These are phyloP conservation scores for Fregata magnificens DNA, from an alignment of 2,113 vertebrate species.

Conservation along the genomic window DNA sequence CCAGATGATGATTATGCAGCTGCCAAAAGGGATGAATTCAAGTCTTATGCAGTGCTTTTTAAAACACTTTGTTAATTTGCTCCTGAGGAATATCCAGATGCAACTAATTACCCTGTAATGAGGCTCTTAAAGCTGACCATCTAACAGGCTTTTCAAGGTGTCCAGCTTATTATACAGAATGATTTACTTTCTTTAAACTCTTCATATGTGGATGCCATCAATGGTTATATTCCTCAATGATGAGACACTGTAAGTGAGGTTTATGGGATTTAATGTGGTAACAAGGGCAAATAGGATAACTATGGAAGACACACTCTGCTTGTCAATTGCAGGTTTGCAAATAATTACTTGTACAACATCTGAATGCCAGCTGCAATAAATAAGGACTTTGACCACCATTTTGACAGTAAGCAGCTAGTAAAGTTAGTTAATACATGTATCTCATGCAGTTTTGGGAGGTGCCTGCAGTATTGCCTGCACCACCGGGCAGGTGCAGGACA, in stretches of 20 bases:
- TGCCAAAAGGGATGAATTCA: not conserved
- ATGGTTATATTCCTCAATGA: not conserved
- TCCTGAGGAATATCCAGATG: not conserved
- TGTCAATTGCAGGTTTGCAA: not conserved
- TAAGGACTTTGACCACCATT: not conserved
- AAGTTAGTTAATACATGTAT: not conserved
- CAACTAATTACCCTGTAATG: not conserved
- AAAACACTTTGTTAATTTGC: not conserved
- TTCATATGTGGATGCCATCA: not conserved
- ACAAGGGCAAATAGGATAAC: not conserved
- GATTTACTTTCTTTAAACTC: not conserved
- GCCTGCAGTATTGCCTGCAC: accelerated
- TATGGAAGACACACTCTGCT: not conserved
- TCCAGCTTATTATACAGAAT: not conserved
- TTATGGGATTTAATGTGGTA: not conserved
- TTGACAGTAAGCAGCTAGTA: not conserved
- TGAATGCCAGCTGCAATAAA: not conserved
- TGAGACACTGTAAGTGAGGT: not conserved
- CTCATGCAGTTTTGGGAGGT: not conserved
- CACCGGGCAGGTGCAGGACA: too few species aligned
- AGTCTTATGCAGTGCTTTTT: not conserved
- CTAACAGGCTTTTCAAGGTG: not conserved
- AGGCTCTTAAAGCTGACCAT: not conserved
- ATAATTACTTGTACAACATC: not conserved
- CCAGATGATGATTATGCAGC: not conserved